These are phyloP conservation scores for Urocynchramus pylzowi DNA, from an alignment of 2,113 vertebrate genomes.

Conservation along the genomic window DNA sequence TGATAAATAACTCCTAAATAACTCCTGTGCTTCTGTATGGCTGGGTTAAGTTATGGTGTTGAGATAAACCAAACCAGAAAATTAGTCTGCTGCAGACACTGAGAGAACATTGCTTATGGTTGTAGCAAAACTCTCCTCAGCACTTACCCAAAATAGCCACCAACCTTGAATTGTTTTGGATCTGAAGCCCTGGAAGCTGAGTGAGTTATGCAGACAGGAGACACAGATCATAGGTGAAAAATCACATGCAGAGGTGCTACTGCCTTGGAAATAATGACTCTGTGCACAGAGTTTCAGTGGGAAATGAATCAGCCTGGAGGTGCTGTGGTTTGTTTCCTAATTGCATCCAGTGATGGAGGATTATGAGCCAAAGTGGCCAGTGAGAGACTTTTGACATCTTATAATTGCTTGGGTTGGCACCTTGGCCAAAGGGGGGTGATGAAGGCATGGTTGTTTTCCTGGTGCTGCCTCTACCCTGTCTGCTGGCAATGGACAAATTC, in stretches of 20 bases:
- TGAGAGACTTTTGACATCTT: not conserved
- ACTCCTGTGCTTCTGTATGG: not conserved
- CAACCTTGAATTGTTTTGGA: not conserved
- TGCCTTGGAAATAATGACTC: not conserved
- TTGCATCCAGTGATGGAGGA: not conserved
- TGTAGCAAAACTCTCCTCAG: not conserved
- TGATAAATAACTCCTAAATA: slow-evolving; percentile 11
- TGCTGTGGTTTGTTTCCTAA: not conserved
- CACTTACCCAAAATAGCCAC: not conserved
- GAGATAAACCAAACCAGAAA: not conserved
- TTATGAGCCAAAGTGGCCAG: not conserved
- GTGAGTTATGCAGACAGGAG: not conserved
- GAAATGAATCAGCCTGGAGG: not conserved
- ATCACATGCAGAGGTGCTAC: not conserved
- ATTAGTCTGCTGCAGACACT: not conserved
- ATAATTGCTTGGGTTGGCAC: fast-evolving
- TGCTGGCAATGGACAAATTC: not conserved
- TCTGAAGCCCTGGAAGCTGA: not conserved
- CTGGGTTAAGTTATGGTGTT: not conserved
- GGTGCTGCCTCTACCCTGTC: not conserved
- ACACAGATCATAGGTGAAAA: not conserved
- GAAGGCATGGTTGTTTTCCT: not conserved
- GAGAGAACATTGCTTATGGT: not conserved
- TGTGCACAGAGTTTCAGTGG: not conserved
- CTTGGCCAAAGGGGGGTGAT: not conserved